Evolutionary conservation across 2,797 vertebrate species (phyloP), one percentile per base, ranked within the genome.

Genomic region (Threskiornis aethiopicus): DNA sequence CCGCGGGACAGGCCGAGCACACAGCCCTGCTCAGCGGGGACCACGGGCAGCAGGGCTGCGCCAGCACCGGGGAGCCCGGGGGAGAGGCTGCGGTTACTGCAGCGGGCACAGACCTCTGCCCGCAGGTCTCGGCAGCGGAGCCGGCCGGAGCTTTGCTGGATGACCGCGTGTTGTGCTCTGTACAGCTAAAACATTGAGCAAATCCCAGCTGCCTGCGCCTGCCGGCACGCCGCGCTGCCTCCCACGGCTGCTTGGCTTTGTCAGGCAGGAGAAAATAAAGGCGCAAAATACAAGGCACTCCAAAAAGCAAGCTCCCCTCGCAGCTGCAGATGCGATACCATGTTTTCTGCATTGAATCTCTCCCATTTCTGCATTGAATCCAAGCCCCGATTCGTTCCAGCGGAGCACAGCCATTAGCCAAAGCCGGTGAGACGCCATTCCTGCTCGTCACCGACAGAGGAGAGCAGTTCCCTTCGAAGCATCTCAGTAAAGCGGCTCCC

Each of bases 111-210:
- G 13, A 10, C 9, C 39, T 46, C 35, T 66, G 82, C 47, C 57
- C 1, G 0, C 39, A 10, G 21, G 6, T 24, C 51, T 42, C 0
- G 0, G 47, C 37, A 9, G 44, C 0, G 0, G 41, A 33, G 51
- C 73, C 2, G 1, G 51, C 25, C 0, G 0, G 16, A 52, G 64
- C 51, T 73, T 31, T 54, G 25, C 59, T 33, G 3, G 6, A 6
- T 19, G 28, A 17, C 35, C 6, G 1, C 5, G 0, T 5, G 20
- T n/a, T 8, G 0, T 7, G 13, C 29, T 46, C 39, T 0, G 2
- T 13, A 14, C 0, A 0, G 46, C 47, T 19, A 10, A 22, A 57
- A 8, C 64, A 7, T 0, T 0, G 8, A 83, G 51, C 52, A 24
- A 21, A 55, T 6, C 69, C 84, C 83, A 11, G 44, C 66, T 59